phyloP scores from a whole-genome alignment of 2,888 invertebrate genomes.

The Ctena decussata region DNA sequence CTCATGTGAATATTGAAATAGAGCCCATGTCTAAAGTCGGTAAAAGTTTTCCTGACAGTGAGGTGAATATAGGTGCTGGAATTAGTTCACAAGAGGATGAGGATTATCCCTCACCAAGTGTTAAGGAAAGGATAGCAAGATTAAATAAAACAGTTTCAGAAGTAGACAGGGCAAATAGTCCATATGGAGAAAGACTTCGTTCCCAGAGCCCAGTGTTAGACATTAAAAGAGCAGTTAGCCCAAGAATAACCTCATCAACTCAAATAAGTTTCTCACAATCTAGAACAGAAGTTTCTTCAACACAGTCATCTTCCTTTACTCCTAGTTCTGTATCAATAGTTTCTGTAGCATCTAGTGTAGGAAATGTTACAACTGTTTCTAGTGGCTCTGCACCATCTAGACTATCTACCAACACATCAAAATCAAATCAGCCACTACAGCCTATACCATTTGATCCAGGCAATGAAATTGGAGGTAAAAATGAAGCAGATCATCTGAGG shows the following conservation, averaged over 20 bases:
- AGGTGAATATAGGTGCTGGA: slow-evolving; percentile 4
- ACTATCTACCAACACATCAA: background rate
- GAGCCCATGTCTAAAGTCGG: background rate
- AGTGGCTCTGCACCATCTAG: slow-evolving; percentile 3
- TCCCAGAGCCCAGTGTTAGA: slow-evolving; percentile 43
- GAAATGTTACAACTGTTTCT: background rate
- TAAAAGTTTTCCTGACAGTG: background rate
- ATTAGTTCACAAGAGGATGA: slow-evolving; percentile 34
- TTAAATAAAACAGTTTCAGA: slow-evolving; percentile 63
- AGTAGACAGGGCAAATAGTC: slow-evolving; percentile 19
- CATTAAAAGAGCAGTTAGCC: slow-evolving; percentile 33
- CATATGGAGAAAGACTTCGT: slow-evolving; percentile 26
- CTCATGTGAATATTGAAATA: slow-evolving; percentile 11
- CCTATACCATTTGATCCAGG: slow-evolving; percentile 38
- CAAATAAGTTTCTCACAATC: slow-evolving; percentile 10
- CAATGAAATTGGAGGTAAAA: slow-evolving; percentile 11
- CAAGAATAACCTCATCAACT: slow-evolving; percentile 53
- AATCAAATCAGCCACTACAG: background rate
- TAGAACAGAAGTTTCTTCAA: background rate
- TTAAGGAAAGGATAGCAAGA: slow-evolving; percentile 72
- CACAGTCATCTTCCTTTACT: background rate
- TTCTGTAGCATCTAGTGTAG: background rate
- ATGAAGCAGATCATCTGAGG: background rate
- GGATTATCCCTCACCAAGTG: slow-evolving; percentile 64
- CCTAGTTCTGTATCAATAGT: background rate